A percentile compares a stretch with the other conserved stretches of the same genome.
phyloP scores from a whole-genome alignment of 2,113 vertebrate genomes.

The Catagonus wagneri region DNA sequence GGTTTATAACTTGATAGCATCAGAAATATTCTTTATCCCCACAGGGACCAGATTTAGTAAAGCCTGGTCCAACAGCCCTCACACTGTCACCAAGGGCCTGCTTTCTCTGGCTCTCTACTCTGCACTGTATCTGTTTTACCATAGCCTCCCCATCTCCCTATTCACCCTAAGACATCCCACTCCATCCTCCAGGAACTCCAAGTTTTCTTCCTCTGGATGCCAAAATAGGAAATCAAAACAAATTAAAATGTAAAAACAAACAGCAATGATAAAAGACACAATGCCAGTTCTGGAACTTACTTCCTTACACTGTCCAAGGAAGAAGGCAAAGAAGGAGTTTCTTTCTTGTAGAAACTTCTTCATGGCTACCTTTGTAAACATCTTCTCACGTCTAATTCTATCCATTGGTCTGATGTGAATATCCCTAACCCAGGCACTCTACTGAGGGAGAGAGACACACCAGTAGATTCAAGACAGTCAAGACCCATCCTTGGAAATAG shows the following conservation, averaged over 20 bases:
- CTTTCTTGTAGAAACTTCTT: background rate
- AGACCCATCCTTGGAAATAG: background rate
- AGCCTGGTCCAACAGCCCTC: background rate
- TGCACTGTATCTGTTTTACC: background rate
- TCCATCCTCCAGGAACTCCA: background rate
- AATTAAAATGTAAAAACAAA: background rate
- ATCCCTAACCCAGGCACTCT: background rate
- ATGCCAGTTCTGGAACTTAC: background rate
- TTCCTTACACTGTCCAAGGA: background rate
- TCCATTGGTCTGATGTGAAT: background rate
- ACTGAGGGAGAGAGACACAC: background rate
- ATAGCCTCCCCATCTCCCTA: too few species aligned
- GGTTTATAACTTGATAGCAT: background rate
- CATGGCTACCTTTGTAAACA: background rate
- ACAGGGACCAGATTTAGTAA: background rate
- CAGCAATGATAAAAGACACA: background rate
- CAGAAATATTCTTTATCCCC: background rate
- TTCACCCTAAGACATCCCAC: background rate
- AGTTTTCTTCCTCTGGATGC: background rate
- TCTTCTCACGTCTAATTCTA: background rate
- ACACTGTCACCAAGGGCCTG: background rate
- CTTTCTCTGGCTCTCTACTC: background rate
- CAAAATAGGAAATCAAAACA: background rate
- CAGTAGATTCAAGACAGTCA: background rate
- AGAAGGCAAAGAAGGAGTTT: background rate